These are phyloP conservation scores for Drosophila paramelanica DNA, from an alignment of 2,888 invertebrate genomes.

Conservation along the genomic window DNA sequence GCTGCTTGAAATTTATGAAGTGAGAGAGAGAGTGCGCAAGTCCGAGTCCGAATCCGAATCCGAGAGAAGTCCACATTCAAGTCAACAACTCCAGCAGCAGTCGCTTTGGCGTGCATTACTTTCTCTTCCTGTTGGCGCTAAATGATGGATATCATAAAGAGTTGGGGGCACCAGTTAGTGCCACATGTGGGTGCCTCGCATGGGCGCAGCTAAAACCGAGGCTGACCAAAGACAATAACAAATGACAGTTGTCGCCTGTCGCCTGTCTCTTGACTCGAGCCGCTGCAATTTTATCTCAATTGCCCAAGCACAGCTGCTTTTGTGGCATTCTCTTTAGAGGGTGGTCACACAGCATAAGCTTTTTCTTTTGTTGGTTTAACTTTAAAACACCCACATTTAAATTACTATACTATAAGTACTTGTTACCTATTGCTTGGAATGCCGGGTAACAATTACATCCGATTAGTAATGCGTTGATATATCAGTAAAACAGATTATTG, in stretches of 20 bases:
- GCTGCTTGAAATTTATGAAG: slow-evolving; percentile 73
- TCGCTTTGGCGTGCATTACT: slow-evolving; percentile 62
- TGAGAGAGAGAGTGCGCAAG: slow-evolving; percentile 63
- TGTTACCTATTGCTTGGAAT: no score
- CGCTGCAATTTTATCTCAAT: slow-evolving; percentile 48
- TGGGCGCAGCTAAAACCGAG: slow-evolving; percentile 38
- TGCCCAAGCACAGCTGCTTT: slow-evolving; percentile 48
- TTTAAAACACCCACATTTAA: slow-evolving; percentile 17
- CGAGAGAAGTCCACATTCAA: slow-evolving; percentile 12
- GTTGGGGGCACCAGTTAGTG: slow-evolving; percentile 3
- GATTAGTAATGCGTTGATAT: no score
- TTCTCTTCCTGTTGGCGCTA: slow-evolving; percentile 80
- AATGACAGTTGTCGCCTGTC: slow-evolving; percentile 64
- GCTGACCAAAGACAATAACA: slow-evolving; percentile 56
- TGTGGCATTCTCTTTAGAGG: slow-evolving; percentile 19
- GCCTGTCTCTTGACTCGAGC: slow-evolving; percentile 19
- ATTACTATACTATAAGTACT: no score
- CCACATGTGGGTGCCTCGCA: slow-evolving; percentile 45
- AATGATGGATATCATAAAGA: slow-evolving; percentile 69
- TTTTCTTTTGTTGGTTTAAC: slow-evolving; percentile 23
- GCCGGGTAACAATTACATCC: no score
- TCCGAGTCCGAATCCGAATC: slow-evolving; percentile 8
- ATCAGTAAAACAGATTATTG: no score
- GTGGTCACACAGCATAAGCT: slow-evolving; percentile 4
- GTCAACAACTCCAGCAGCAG: slow-evolving; percentile 16